Conservation (phyloP, 2,888 invertebrate genomes). For the Onchidella celtica region DNA sequence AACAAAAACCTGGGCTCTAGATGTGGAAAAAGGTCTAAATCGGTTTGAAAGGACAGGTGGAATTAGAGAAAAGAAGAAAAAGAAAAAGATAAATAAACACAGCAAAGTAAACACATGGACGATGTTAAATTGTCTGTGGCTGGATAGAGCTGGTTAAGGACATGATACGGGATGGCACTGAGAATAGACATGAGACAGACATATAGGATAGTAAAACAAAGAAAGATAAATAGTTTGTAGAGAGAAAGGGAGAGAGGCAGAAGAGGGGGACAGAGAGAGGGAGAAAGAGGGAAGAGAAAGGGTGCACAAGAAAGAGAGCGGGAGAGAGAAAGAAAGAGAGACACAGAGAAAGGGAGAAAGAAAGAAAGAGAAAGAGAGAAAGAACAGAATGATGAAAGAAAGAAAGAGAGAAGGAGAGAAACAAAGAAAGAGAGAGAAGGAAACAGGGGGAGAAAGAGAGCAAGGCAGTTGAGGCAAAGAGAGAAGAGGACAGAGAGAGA, state of each 20-base stretch:
- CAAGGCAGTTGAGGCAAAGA: not conserved
- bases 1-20: too few relatives aligned
- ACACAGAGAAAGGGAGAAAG: not conserved
- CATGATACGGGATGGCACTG: not conserved
- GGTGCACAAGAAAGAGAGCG: not conserved
- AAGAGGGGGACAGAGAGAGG: too few relatives aligned
- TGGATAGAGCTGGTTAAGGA: too few relatives aligned
- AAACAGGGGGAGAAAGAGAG: constrained; percentile 7
- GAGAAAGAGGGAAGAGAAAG: constrained; percentile 9
- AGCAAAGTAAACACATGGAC: too few relatives aligned
- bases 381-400: not conserved
- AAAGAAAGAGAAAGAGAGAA: constrained; percentile 5
- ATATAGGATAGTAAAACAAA: not conserved
- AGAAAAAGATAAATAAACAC: too few relatives aligned
- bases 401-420: constrained; percentile 22
- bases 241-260: constrained; percentile 20
- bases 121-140: too few relatives aligned
- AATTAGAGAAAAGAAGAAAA: too few relatives aligned
- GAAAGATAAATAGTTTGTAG: not conserved
- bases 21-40: too few relatives aligned
- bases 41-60: too few relatives aligned
- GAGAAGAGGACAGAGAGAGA: constrained; percentile 9
- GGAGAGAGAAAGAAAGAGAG: not conserved
- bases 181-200: not conserved
- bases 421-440: constrained; percentile 13